A percentile compares a stretch with the other conserved stretches of the same genome.
Conservation (phyloP, 2,797 vertebrate species). For the Anabas testudineus region DNA sequence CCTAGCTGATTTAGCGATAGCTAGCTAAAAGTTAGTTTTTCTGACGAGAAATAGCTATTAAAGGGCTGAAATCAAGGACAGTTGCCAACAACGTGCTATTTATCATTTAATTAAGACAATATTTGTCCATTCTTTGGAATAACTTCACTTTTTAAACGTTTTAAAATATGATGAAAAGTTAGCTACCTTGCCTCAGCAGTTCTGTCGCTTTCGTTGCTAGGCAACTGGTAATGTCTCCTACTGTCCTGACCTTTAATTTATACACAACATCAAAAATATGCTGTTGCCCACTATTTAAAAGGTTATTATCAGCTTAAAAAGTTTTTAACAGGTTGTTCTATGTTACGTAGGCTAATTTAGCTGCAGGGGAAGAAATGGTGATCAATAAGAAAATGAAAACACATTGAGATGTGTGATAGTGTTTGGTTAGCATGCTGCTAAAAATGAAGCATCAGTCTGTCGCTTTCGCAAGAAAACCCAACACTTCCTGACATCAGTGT, state of each 20-base stretch:
- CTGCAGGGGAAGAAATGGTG: no score
- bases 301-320: no score
- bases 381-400: no score
- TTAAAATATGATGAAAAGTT: not conserved
- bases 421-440: not conserved
- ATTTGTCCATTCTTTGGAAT: not conserved
- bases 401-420: no score
- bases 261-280: no score
- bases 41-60: not conserved
- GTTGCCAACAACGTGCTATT: not conserved
- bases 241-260: no score
- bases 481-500: not conserved
- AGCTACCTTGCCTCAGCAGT: not conserved
- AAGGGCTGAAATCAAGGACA: not conserved
- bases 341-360: no score
- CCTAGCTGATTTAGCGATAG: not conserved
- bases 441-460: slow-evolving; percentile 2
- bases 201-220: slow-evolving; percentile 12
- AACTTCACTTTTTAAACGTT: not conserved
- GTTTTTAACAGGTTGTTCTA: no score
- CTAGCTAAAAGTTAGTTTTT: not conserved
- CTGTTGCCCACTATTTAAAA: no score
- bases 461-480: slow-evolving; percentile 8
- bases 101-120: no score
- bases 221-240: not conserved